Conservation (phyloP, 2,797 vertebrate genomes). For the Aplochiton taeniatus region DNA sequence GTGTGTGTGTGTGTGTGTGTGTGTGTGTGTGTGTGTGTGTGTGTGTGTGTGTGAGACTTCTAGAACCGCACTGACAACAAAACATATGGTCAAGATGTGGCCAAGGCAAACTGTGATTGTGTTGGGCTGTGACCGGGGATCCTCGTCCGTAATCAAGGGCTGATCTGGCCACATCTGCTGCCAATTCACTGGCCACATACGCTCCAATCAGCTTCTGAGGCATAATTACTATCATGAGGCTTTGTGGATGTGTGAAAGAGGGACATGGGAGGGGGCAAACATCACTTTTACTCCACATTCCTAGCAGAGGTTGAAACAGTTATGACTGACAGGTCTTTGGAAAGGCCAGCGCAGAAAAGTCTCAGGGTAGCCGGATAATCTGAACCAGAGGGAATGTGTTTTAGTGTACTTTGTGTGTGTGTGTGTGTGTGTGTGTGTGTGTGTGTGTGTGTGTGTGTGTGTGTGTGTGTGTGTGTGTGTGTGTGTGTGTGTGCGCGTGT, state of each 20-base stretch:
- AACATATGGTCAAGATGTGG: no score
- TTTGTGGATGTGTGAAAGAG: slow-evolving; percentile 72
- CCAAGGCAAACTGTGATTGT: slow-evolving; percentile 51
- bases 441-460: not conserved
- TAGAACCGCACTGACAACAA: no score
- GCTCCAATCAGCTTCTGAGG: slow-evolving; percentile 63
- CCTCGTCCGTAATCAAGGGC: slow-evolving; percentile 56
- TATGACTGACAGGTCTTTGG: slow-evolving; percentile 71
- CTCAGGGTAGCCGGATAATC: slow-evolving; percentile 67
- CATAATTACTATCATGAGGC: slow-evolving; percentile 69
- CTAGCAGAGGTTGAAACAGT: slow-evolving; percentile 62
- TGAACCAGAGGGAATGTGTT: slow-evolving; percentile 60
- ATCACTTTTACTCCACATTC: slow-evolving; percentile 55
- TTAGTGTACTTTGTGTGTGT: slow-evolving; percentile 26
- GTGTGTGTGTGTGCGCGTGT: slow-evolving; percentile 15
- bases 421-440: not conserved
- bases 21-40: no score
- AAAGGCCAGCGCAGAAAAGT: slow-evolving; percentile 63
- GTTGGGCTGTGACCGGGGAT: slow-evolving; percentile 58
- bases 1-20: no score
- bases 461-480: slow-evolving; percentile 7
- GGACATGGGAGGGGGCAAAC: slow-evolving; percentile 52
- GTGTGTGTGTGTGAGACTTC: no score
- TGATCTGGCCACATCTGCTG: slow-evolving; percentile 74
- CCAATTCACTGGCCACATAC: slow-evolving; percentile 68